Percentiles rank a stretch among this genome's conserved stretches.
These are phyloP conservation scores for Festucalex cinctus DNA, from an alignment of 2,113 vertebrate species.

Conservation along the genomic window DNA sequence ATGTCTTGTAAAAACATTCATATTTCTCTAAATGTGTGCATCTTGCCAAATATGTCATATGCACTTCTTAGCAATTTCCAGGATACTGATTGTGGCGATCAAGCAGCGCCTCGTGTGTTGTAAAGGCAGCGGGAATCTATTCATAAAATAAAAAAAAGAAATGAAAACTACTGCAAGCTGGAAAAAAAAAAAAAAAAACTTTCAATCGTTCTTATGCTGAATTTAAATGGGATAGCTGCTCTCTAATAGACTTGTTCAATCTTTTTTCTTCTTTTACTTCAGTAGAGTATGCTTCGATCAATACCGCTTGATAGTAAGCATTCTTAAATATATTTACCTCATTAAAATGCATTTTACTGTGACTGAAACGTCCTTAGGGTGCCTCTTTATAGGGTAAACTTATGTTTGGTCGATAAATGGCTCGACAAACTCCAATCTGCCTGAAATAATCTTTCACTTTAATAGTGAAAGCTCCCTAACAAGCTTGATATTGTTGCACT, in stretches of 20 bases:
- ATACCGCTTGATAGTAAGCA: neutral
- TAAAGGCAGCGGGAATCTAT: neutral
- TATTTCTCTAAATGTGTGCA: neutral
- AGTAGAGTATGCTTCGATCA: neutral
- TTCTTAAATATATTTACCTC: conserved; percentile 1
- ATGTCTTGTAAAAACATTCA: neutral
- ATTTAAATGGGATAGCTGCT: neutral
- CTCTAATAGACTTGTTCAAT: neutral
- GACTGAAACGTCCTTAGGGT: neutral
- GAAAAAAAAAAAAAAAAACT: neutral
- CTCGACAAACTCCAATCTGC: neutral
- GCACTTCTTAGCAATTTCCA: neutral
- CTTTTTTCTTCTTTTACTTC: neutral
- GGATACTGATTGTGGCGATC: neutral
- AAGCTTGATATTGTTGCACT: neutral
- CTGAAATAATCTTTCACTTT: conserved; percentile 17
- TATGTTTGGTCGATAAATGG: neutral
- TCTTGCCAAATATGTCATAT: no score
- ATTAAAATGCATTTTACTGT: neutral
- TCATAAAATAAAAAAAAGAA: neutral
- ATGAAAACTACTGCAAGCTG: neutral
- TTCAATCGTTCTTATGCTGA: neutral
- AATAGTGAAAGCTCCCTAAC: neutral
- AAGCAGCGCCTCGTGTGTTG: neutral
- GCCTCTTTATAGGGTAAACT: neutral